Percentiles rank a stretch among this genome's conserved stretches.
Evolutionary conservation across 35 echinoderm and acorn worm genomes (phyloP).

Genomic region (Patiria miniata): DNA sequence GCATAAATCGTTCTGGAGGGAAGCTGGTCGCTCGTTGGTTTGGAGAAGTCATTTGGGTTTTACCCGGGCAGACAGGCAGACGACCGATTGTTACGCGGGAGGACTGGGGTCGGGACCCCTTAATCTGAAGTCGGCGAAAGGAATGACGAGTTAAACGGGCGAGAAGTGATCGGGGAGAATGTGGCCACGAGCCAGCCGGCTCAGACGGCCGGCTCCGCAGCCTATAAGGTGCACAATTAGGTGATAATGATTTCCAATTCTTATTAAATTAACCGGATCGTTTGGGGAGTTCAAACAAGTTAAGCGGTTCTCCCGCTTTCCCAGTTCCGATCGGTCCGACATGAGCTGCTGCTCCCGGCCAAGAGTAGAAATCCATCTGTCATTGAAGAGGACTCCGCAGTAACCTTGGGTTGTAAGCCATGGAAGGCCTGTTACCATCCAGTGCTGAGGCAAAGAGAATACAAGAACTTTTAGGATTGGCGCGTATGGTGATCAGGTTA

Average conservation of each 20-base stretch:
- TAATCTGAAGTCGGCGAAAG: neutral
- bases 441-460: too few relatives aligned
- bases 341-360: too few relatives aligned
- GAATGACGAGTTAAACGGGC: slow-evolving; percentile 28
- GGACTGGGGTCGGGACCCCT: neutral
- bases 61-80: neutral
- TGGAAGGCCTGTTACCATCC: too few relatives aligned
- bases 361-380: too few relatives aligned
- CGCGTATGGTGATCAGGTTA: too few relatives aligned
- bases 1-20: slow-evolving; percentile 8
- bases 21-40: neutral
- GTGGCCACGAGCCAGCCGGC: neutral
- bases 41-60: slow-evolving; percentile 10
- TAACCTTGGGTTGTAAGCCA: too few relatives aligned
- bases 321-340: neutral
- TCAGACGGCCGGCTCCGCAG: slow-evolving; percentile 34
- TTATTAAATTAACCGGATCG: slow-evolving; percentile 54
- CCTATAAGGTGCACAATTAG: slow-evolving; percentile 39
- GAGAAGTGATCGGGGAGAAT: slow-evolving; percentile 28
- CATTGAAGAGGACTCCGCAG: too few relatives aligned
- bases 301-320: slow-evolving; percentile 30
- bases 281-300: slow-evolving; percentile 29
- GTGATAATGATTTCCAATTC: slow-evolving; percentile 55
- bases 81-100: neutral
- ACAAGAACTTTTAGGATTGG: too few relatives aligned